Evolutionary conservation across 1,140 invertebrate genomes (phyloP).

Genomic region (Drosophila burlai): DNA sequence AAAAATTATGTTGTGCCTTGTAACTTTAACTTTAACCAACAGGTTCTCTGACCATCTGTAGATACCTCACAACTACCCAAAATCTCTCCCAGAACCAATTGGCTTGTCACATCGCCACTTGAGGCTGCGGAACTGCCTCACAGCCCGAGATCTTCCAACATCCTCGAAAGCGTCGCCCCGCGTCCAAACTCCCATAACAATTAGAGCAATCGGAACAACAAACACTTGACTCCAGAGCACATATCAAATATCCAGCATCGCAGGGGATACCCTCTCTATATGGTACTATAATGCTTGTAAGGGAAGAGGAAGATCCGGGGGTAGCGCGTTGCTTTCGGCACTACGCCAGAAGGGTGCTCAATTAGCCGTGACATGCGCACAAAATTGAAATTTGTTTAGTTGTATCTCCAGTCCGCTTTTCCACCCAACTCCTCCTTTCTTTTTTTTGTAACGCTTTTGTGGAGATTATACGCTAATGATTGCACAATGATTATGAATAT

Average conservation of each 20-base stretch:
- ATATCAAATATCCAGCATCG: conserved; percentile 71
- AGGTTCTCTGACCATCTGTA: conserved; percentile 20
- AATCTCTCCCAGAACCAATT: conserved; percentile 49
- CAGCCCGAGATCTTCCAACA: conserved; percentile 5
- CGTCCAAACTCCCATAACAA: conserved; percentile 82
- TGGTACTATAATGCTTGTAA: neutral
- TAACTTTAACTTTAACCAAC: neutral
- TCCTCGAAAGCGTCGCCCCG: conserved; percentile 17
- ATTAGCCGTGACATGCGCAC: conserved; percentile 85
- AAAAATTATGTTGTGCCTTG: too few species aligned
- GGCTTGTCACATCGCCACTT: conserved; percentile 33
- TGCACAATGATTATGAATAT: conserved; percentile 85
- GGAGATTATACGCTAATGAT: conserved; percentile 84
- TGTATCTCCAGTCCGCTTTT: conserved; percentile 32
- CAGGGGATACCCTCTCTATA: conserved; percentile 9
- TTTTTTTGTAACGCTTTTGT: conserved; percentile 72
- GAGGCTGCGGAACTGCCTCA: conserved; percentile 10
- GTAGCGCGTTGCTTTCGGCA: conserved; percentile 66
- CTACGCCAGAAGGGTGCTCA: conserved; percentile 84
- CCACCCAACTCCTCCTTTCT: conserved; percentile 26
- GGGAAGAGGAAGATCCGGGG: conserved; percentile 27
- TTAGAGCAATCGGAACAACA: conserved; percentile 80
- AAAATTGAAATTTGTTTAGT: conserved; percentile 80
- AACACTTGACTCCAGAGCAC: conserved; percentile 79
- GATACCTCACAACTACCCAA: neutral